phyloP scores from a whole-genome alignment of 2,888 invertebrate species.

The Subacronicta megacephala region DNA sequence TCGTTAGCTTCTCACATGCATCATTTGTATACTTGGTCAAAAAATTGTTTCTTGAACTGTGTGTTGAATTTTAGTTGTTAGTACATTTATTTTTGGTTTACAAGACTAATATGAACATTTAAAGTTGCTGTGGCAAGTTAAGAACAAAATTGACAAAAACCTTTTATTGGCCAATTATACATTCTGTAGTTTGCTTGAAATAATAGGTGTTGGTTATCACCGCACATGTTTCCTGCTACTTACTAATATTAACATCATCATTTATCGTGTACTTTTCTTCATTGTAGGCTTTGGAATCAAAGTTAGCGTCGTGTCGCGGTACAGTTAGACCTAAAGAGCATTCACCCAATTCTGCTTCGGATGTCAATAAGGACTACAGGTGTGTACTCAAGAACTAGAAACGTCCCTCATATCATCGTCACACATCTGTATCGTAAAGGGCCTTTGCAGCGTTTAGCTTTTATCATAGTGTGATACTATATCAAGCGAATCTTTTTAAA shows the following conservation, averaged over 20 bases:
- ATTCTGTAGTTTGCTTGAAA: constrained; percentile 44
- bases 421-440: constrained; percentile 58
- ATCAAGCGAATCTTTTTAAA: constrained; percentile 59
- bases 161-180: constrained; percentile 9
- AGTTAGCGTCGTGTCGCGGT: constrained; percentile 91
- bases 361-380: constrained; percentile 89
- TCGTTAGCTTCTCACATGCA: constrained; percentile 51
- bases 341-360: constrained; percentile 85
- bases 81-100: no score
- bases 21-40: constrained; percentile 14
- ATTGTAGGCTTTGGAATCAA: constrained; percentile 92
- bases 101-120: no score
- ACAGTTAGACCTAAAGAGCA: constrained; percentile 89
- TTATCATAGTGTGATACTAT: constrained; percentile 66
- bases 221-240: constrained; percentile 66
- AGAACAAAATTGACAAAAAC: no score
- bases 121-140: no score
- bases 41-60: not conserved
- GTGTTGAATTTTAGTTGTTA: not conserved
- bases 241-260: constrained; percentile 87
- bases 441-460: constrained; percentile 58
- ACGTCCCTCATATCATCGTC: constrained; percentile 58
- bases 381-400: constrained; percentile 88
- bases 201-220: constrained; percentile 68
- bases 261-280: constrained; percentile 86